Conservation (phyloP, 1,140 invertebrate species). For the Tetranychus cinnabarinus region DNA sequence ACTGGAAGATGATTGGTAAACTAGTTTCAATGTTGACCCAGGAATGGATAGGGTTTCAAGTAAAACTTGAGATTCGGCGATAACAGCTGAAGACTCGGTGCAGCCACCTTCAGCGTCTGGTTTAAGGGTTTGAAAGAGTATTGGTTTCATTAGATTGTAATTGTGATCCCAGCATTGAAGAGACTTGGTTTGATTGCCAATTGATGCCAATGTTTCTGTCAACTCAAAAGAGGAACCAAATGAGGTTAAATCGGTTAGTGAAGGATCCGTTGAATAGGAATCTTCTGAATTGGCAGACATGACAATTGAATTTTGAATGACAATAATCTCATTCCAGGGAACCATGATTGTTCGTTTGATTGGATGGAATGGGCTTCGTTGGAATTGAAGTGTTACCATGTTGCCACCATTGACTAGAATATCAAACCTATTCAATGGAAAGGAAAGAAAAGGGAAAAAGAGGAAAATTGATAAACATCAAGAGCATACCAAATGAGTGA, state of each 20-base stretch:
- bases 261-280: too few relatives aligned
- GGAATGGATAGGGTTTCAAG: constrained; percentile 82
- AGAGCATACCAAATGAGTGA: too few relatives aligned
- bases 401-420: constrained; percentile 93
- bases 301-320: constrained; percentile 27
- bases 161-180: constrained; percentile 49
- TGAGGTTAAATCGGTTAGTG: neutral
- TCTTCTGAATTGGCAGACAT: neutral
- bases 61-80: constrained; percentile 72
- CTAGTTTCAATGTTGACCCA: constrained; percentile 33
- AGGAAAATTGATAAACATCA: too few relatives aligned
- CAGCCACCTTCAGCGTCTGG: constrained; percentile 56
- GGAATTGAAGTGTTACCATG: constrained; percentile 88
- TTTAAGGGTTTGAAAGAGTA: constrained; percentile 60
- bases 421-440: constrained; percentile 45
- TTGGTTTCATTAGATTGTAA: constrained; percentile 41
- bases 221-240: neutral
- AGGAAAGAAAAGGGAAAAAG: too few relatives aligned
- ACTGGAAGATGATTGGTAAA: constrained; percentile 22
- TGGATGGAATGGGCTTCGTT: constrained; percentile 62
- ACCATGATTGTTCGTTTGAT: constrained; percentile 52
- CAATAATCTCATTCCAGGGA: constrained; percentile 85
- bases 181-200: neutral
- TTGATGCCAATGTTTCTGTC: neutral
- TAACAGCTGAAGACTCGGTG: constrained; percentile 42